Percentiles rank a stretch among this genome's conserved stretches.
phyloP scores from a whole-genome alignment of 2,797 vertebrate species.

The Brachymystax lenok region DNA sequence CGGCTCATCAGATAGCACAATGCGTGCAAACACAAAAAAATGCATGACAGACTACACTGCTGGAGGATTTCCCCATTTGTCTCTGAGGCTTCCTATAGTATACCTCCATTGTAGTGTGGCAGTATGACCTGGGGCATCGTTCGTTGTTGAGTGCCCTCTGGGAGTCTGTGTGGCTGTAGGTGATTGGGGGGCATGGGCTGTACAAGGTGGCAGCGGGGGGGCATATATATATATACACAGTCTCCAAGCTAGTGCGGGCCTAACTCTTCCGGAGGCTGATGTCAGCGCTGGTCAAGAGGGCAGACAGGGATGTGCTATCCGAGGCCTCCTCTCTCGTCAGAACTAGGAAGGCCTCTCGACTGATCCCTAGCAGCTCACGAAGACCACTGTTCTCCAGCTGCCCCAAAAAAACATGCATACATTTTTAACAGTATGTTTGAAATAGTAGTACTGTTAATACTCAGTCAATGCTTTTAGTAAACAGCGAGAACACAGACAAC shows the following conservation, averaged over 20 bases:
- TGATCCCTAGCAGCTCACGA: slow-evolving; percentile 94
- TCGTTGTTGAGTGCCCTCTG: not conserved
- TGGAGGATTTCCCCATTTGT: slow-evolving; percentile 6
- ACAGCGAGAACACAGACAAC: not conserved
- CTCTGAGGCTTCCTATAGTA: slow-evolving; percentile 24
- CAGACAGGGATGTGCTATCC: slow-evolving; percentile 87
- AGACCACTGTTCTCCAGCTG: slow-evolving; percentile 94
- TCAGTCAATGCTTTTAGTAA: not conserved
- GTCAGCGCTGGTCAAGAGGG: slow-evolving; percentile 85
- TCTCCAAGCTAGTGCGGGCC: slow-evolving; percentile 22
- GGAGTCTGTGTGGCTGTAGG: slow-evolving; percentile 28
- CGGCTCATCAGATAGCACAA: slow-evolving; percentile 39
- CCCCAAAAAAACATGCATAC: slow-evolving; percentile 16
- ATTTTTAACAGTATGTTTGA: not conserved
- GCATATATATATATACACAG: not conserved
- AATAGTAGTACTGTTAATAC: not conserved
- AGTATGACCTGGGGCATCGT: not conserved
- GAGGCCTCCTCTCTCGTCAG: slow-evolving; percentile 87
- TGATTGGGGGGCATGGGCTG: slow-evolving; percentile 2
- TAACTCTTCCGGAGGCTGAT: slow-evolving; percentile 90
- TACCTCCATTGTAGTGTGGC: not conserved
- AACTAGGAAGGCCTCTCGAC: slow-evolving; percentile 90
- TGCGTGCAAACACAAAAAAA: slow-evolving; percentile 47
- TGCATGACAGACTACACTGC: not conserved
- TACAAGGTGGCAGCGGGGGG: not conserved